phyloP scores from a whole-genome alignment of 2,113 vertebrate species.

The Oryzias woworae region DNA sequence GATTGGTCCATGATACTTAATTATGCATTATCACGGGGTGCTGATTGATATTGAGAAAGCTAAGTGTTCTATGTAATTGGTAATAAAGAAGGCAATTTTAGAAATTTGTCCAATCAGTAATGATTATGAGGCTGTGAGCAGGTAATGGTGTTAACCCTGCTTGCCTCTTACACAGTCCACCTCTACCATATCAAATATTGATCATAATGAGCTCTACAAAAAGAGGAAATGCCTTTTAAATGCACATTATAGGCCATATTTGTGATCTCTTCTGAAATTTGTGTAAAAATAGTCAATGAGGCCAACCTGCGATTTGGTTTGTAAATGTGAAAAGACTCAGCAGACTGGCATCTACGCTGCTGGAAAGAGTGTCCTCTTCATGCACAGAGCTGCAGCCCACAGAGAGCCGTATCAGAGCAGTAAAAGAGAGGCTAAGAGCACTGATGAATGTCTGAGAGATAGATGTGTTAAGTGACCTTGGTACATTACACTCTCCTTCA shows the following conservation, averaged over 20 bases:
- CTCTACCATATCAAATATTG: constrained; percentile 56
- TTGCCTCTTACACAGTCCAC: constrained; percentile 63
- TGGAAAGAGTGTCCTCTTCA: constrained; percentile 47
- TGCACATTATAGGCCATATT: constrained; percentile 13
- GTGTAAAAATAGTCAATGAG: constrained; percentile 16
- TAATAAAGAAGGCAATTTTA: constrained; percentile 77
- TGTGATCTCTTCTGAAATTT: background rate
- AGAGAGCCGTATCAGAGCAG: constrained; percentile 66
- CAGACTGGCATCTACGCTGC: constrained; percentile 33
- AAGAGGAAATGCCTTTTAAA: constrained; percentile 46
- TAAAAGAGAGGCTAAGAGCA: constrained; percentile 65
- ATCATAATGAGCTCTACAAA: constrained; percentile 51
- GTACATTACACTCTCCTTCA: constrained; percentile 70
- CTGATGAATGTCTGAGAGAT: constrained; percentile 70
- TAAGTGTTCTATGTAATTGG: constrained; percentile 82
- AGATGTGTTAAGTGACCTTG: constrained; percentile 76
- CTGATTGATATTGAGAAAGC: constrained; percentile 98
- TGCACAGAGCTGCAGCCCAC: constrained; percentile 46
- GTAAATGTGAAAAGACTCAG: constrained; percentile 19
- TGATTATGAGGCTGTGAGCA: constrained; percentile 72
- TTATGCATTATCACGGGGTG: constrained; percentile 85
- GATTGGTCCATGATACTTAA: constrained; percentile 74
- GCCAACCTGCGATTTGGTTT: background rate
- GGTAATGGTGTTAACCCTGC: constrained; percentile 75
- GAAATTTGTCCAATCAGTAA: constrained; percentile 78